Base-by-base conservation (phyloP, 1,140 invertebrate genomes). In the Bombus waltoni region DNA sequence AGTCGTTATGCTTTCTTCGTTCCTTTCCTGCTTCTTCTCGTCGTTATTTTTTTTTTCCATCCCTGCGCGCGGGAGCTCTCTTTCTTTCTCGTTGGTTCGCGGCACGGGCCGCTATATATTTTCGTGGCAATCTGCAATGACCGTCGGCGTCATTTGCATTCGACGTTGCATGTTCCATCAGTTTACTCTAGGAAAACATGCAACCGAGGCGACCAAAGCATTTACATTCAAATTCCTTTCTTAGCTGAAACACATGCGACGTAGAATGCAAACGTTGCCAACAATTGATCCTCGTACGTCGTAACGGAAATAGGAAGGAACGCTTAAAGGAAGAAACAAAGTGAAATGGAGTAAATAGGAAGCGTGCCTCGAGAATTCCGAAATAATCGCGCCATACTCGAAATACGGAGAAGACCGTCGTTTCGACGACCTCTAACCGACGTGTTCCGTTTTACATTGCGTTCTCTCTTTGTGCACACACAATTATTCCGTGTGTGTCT, bases 141-240 rank as follows among this genome's bases (percentile, higher is more conserved):
- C 84, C 84, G 90, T 57, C 89, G 68, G 77, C 84, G 87, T 91
- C 87, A 88, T 91, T 91, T 91, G 89, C 90, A 91, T 91, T 91
- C 89, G 90, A 90, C 87, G 90, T 90, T 91, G 90, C 90, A 90
- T 91, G 90, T 87, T 84, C 84, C 89, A 90, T 91, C 90, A 88
- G 90, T 91, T 91, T 91, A 91, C 89, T 85, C 90, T 90, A 88
- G 87, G 89, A 91, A 90, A 91, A 85, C 90, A 88, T 90, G 90
- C 90, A 90, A 91, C 77, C 87, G 81, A 88, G 77, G 89, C 89
- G 87, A 87, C 89, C 87, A 71, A 84, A 87, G 90, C 84, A 90
- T 91, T 91, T 91, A 91, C 89, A 91, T 91, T 90, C 81, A 90
- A 91, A 91, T 91, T 88, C 83, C 89, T 86, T 88, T 83, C 82